Evolutionary conservation across 2,888 invertebrate genomes (phyloP).

Genomic region (Hesperia comma): DNA sequence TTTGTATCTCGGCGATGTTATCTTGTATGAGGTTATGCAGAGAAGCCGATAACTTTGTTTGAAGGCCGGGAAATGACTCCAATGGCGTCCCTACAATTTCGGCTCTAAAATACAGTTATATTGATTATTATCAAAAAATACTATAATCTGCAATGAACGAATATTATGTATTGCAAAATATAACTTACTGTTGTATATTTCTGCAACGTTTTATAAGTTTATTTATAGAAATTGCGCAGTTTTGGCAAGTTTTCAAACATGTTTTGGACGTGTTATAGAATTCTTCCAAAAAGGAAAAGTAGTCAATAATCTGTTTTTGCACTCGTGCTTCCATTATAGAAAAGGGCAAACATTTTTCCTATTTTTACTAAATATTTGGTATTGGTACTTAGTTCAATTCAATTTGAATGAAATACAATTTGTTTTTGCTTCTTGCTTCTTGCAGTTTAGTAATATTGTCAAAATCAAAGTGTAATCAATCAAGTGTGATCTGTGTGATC

Average conservation of each 20-base stretch:
- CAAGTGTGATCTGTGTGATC: too few relatives aligned
- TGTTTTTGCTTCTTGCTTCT: too few relatives aligned
- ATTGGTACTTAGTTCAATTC: too few relatives aligned
- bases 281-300: conserved; percentile 79
- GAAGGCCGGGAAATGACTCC: conserved; percentile 70
- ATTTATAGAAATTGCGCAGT: conserved; percentile 77
- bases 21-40: conserved; percentile 70
- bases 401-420: background rate
- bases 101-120: conserved; percentile 65
- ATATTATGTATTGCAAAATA: conserved; percentile 33
- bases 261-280: conserved; percentile 74
- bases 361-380: background rate
- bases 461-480: too few relatives aligned
- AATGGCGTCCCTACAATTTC: conserved; percentile 69
- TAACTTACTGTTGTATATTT: conserved; percentile 77
- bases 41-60: conserved; percentile 66
- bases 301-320: conserved; percentile 80
- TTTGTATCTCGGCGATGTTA: conserved; percentile 71
- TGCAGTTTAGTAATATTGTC: too few relatives aligned
- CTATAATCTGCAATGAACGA: background rate
- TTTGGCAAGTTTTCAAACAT: conserved; percentile 79
- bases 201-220: conserved; percentile 80
- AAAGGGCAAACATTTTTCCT: conserved; percentile 43
- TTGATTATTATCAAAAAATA: background rate
- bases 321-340: conserved; percentile 75